Base-by-base conservation (phyloP, 2,888 invertebrate genomes). In the Xylophagus ater region DNA sequence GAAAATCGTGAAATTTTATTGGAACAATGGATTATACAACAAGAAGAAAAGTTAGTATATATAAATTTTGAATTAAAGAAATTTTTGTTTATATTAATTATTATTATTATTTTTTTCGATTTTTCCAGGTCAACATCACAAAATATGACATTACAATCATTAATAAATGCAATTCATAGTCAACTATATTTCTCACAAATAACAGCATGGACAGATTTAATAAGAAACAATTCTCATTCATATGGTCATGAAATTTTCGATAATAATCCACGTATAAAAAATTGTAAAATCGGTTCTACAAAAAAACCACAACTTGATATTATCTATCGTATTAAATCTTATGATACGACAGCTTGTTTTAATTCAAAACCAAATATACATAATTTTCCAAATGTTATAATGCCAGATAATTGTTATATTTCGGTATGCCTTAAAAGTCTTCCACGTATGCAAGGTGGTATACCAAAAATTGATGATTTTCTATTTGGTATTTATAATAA, bases 111-210 rank as follows among this genome's bases (percentile, higher is more conserved):
- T 37, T 9, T 17, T 3, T n/a, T 30, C 20, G 14, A n/a, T 17
- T 14, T 10, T 42, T 34, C 2, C 38, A 64, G 63, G 49, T 54
- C 57, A 40, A 53, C 84, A 37, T 82, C 84, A 8, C 84, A 83
- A 19, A 78, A 78, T 32, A 65, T 65, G 63, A 64, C 63, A 37
- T 48, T 65, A 45, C 78, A 81, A 54, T 86, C 87, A 64, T 70
- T 96, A 50, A 75, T 92, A 57, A 89, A 88, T 66, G 94, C 94
- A 34, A 82, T 96, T 33, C 77, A 92, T 46, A 94, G 94, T 5
- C 90, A 92, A 65, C 74, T 96, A 43, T 90, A 93, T 69, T 96
- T 96, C 70, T 96, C 94, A 4, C 94, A 96, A 71, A 78, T 96
- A 49, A 86, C 90, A 35, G 90, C 94, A 39, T 96, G 94, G 94